These are phyloP conservation scores for Centropristis striata DNA, from an alignment of 2,113 vertebrate genomes.

Conservation along the genomic window DNA sequence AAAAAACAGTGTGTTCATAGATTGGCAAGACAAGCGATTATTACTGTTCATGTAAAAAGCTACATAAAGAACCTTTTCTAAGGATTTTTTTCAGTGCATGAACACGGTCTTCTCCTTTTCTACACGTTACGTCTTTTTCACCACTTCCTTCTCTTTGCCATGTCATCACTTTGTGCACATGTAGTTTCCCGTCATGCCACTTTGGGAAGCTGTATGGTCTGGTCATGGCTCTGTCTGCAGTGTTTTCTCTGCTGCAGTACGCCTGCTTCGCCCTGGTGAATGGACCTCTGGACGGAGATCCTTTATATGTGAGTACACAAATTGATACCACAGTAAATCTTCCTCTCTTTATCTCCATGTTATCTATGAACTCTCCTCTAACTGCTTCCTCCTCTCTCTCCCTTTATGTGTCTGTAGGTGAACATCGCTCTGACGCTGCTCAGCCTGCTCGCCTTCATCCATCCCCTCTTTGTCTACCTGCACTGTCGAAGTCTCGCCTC, in stretches of 20 bases:
- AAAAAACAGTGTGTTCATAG: too few relatives aligned
- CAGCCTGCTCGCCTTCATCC: conserved; percentile 87
- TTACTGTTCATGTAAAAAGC: too few relatives aligned
- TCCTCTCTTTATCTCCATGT: background rate
- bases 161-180: background rate
- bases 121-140: background rate
- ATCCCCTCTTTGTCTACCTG: conserved; percentile 86
- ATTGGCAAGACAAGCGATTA: too few relatives aligned
- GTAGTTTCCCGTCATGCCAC: conserved; percentile 90
- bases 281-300: conserved; percentile 81
- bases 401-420: conserved; percentile 80
- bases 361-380: too few relatives aligned
- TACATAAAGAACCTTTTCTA: too few relatives aligned
- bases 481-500: conserved; percentile 77
- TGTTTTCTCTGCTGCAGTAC: conserved; percentile 91
- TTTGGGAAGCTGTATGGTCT: conserved; percentile 94
- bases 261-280: conserved; percentile 89
- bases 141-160: background rate
- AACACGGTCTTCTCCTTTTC: background rate
- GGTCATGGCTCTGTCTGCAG: conserved; percentile 89
- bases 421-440: conserved; percentile 86
- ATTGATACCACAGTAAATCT: too few relatives aligned
- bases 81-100: background rate
- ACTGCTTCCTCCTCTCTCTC: background rate
- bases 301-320: conserved; percentile 87